A percentile compares a stretch with the other conserved stretches of the same genome.
These are phyloP conservation scores for Geotrypetes seraphini DNA, from an alignment of 2,797 vertebrate genomes.

Conservation along the genomic window DNA sequence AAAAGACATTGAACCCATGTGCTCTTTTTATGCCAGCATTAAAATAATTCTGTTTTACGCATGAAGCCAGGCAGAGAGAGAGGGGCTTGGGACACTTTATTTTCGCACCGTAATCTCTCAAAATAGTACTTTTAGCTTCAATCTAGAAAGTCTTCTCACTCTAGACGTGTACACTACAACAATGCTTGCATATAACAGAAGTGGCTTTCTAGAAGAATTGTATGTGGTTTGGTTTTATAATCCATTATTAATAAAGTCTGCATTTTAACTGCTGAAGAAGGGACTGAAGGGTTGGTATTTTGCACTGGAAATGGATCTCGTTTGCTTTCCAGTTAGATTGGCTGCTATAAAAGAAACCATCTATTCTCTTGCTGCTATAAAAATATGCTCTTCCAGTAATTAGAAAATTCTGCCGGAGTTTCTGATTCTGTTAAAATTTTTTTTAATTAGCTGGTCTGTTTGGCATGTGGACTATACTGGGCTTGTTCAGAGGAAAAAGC, in stretches of 20 bases:
- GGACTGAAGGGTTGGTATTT: neutral
- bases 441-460: conserved; percentile 26
- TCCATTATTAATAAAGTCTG: neutral
- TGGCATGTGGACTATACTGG: neutral
- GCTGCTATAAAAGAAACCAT: neutral
- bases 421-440: conserved; percentile 15
- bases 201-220: neutral
- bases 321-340: conserved; percentile 9
- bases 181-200: neutral
- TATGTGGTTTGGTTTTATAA: neutral
- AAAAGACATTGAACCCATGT: too few relatives aligned
- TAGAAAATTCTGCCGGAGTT: conserved; percentile 12
- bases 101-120: neutral
- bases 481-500: too few relatives aligned
- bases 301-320: neutral
- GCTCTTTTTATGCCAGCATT: too few relatives aligned
- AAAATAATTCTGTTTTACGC: too few relatives aligned
- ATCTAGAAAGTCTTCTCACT: neutral
- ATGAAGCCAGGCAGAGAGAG: too few relatives aligned
- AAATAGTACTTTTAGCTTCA: conserved; percentile 1
- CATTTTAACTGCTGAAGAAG: neutral
- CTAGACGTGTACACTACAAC: neutral
- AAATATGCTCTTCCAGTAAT: neutral
- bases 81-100: too few relatives aligned
- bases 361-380: neutral